phyloP scores from a whole-genome alignment of 1,140 invertebrate species.

The Hylyphantes graminicola region DNA sequence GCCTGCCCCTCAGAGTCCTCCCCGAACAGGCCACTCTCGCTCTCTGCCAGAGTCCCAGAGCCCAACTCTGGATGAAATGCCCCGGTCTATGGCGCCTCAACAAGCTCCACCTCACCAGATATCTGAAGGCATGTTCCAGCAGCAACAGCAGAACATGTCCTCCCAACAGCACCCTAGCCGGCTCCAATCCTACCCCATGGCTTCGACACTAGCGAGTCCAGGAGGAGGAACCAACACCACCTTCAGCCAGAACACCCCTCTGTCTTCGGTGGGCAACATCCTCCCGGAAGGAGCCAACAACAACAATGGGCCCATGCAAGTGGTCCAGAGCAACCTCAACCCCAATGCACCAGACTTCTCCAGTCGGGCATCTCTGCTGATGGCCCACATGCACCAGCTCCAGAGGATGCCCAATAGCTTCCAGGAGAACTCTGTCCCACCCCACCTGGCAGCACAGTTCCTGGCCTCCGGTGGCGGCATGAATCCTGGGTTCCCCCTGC shows the following conservation, averaged over 20 bases:
- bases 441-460: constrained; percentile 45
- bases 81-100: constrained; percentile 8
- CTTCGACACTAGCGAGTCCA: constrained; percentile 46
- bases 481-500: constrained; percentile 39
- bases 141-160: constrained; percentile 41
- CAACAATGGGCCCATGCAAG: constrained; percentile 46
- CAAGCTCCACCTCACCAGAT: constrained; percentile 19
- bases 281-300: constrained; percentile 29
- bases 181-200: constrained; percentile 33
- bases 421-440: constrained; percentile 44
- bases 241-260: constrained; percentile 57
- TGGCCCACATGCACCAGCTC: constrained; percentile 43
- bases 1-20: constrained; percentile 49
- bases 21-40: constrained; percentile 35
- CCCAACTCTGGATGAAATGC: constrained; percentile 42
- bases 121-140: constrained; percentile 44
- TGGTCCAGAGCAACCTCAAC: constrained; percentile 79
- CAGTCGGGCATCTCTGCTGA: constrained; percentile 59
- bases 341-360: constrained; percentile 88
- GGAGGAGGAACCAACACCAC: constrained; percentile 56
- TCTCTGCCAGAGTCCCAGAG: constrained; percentile 54
- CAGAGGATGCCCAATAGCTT: constrained; percentile 41
- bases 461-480: constrained; percentile 24
- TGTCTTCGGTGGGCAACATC: constrained; percentile 54
- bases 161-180: constrained; percentile 36